These are phyloP conservation scores for Linepithema humile DNA, from an alignment of 1,140 invertebrate species.

Conservation along the genomic window DNA sequence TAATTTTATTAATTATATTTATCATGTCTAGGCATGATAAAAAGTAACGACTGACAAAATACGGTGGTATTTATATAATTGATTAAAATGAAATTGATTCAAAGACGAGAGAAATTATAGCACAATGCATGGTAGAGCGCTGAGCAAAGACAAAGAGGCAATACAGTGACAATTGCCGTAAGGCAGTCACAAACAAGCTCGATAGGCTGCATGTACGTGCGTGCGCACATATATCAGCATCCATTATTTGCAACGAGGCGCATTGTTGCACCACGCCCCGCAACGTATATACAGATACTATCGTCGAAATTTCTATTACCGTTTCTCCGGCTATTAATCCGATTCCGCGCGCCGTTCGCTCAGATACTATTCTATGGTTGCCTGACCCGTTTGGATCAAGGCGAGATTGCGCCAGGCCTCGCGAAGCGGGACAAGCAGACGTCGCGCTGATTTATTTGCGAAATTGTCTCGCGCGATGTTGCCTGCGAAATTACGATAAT, in stretches of 20 bases:
- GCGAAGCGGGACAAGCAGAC: neutral
- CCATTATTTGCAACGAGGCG: constrained; percentile 24
- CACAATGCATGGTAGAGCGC: neutral
- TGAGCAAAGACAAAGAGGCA: constrained; percentile 10
- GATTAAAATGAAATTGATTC: neutral
- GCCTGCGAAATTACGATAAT: constrained; percentile 19
- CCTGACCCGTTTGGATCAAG: neutral
- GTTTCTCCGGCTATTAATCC: constrained; percentile 72
- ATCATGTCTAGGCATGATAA: neutral
- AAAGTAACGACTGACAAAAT: neutral
- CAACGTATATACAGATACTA: constrained; percentile 57
- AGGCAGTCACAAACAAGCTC: constrained; percentile 31
- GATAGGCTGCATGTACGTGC: neutral
- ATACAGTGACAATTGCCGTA: constrained; percentile 23
- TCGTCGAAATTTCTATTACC: constrained; percentile 74
- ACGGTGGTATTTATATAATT: neutral
- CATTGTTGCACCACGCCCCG: constrained; percentile 47
- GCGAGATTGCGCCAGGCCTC: neutral
- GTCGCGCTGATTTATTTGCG: neutral
- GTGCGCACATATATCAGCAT: neutral
- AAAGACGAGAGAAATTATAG: neutral
- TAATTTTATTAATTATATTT: neutral
- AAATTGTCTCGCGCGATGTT: neutral
- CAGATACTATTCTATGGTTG: neutral
- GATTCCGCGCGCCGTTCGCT: constrained; percentile 50